Base-by-base conservation (phyloP, 2,797 vertebrate genomes). In the Merluccius polli region DNA sequence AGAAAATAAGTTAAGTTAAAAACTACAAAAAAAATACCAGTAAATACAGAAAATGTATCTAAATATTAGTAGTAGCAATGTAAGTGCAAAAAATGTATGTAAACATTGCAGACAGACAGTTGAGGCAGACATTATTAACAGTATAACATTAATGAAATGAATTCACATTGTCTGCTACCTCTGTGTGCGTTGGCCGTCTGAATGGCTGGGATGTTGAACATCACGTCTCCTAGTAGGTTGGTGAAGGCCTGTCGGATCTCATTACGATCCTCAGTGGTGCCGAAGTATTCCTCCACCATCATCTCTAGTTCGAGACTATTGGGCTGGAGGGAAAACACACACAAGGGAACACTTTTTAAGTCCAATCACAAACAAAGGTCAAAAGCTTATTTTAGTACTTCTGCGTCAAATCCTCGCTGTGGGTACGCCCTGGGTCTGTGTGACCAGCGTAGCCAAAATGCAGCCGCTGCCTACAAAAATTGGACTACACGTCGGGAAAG, bases 141-240 rank as follows among this genome's bases (percentile, higher is more conserved):
- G 48, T 24, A 27, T 10, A 27, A 10, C n/a, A 63, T 63, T 24
- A 52, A 52, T 52, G 48, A 52, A 18, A 52, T 21, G 4, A n/a
- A n/a, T 52, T n/a, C 48, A 3, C 48, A 52, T 63, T 63, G 7
- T 9, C 5, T 1, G 18, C 30, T 87, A 97, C 96, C 95, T 95
- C 93, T 92, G 80, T 97, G 96, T 68, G 84, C 79, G 18, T 88
- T 93, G 38, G 93, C 93, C 3, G 89, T 31, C 78, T 90, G 84
- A 38, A 94, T 77, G 3, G 87, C 85, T 72, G 96, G 84, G 70
- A 95, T 35, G 59, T 69, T 88, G 73, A 97, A 95, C 0, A 91
- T 0, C 0, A 84, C 0, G 80, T 97, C 95, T 83, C 91, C 95
- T 0, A 91, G 0, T 9, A 95, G 9, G 35, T 95, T 87, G 48